Evolutionary conservation across 2,888 invertebrate species (phyloP), one percentile per base, ranked within the genome.

Genomic region (Acleris cristana): DNA sequence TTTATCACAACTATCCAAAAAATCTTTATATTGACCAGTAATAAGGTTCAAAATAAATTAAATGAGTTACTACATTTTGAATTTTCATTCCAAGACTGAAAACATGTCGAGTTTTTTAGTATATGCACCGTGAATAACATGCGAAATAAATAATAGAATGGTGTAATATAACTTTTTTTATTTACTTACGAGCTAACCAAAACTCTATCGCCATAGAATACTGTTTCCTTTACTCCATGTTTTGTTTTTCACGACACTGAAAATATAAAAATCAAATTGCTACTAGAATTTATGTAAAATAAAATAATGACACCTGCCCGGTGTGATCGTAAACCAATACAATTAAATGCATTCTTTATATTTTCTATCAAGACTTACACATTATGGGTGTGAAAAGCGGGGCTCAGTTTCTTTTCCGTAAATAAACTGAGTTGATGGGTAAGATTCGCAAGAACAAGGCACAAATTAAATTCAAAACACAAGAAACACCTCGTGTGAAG

Each of bases 161-260:
- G 34, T 56, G 56, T 16, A 61, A 66, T 52, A 30, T 7, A 51
- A 48, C 34, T 66, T 49, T n/a, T 34, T 54, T 52, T 16, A 34
- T 6, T 19, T 12, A 14, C 23, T 84, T 76, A 89, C 90, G 87
- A 81, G 77, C 73, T 78, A 64, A 73, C 71, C 70, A 63, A 68
- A 75, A 77, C 71, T 62, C 57, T 78, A 79, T 80, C 76, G 75
- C 83, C 84, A 83, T 84, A 84, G 75, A 79, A 78, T 71, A 73
- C 61, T 72, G 52, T 70, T 51, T 44, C 2, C 45, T 71, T 78
- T 72, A 80, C 71, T 79, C 78, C 81, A 81, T 80, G 72, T 69
- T 78, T 64, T 40, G 51, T 63, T 56, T 34, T 44, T 72, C 72
- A 70, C 65, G 26, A 71, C 65, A 66, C 81, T 82, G 78, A 74